Evolutionary conservation across 2,113 vertebrate species (phyloP), one percentile per base, ranked within the genome.

Genomic region (Megaceryle torquata): DNA sequence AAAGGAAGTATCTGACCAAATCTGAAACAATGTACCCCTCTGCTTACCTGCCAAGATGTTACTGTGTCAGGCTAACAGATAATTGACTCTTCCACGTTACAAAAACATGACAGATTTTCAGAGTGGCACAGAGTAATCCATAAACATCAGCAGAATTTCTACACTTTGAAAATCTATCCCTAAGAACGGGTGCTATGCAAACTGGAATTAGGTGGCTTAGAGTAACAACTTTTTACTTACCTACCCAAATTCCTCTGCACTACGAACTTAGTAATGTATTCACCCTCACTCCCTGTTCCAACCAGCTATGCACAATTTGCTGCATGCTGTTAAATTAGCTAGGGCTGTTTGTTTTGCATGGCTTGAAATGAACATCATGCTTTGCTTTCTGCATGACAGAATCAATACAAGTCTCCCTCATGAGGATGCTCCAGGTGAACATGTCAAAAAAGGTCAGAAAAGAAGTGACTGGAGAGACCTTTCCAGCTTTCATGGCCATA

Each of bases 81-180:
- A 87, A 95, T 50, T 76, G 48, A 89, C 77, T 91, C 51, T 79
- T 33, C 35, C 7, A 6, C 69, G 53, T 59, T 89, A 91, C 41
- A 87, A 59, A 87, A 92, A 60, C 22, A 87, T 25, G 21, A 82
- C 68, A 80, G 37, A 79, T 82, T 88, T 89, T 77, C 46, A 67
- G 67, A 87, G 31, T 22, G 11, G 57, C 60, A 84, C 1, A 0
- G 19, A 94, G 67, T 65, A 92, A 96, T 92, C 37, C 61, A 93
- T 89, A 93, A 92, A 71, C 54, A 91, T 79, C 92, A 96, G n/a
- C 50, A 91, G 82, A 71, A 93, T 69, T 91, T 50, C 54, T 79
- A 44, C 48, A 86, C 67, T 93, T 59, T 95, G 67, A 87, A 94
- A 91, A 82, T 46, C 67, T 82, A 22, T 88, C 87, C 79, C 74